These are phyloP conservation scores for Vanessa cardui DNA, from an alignment of 2,888 invertebrate species.

Conservation along the genomic window DNA sequence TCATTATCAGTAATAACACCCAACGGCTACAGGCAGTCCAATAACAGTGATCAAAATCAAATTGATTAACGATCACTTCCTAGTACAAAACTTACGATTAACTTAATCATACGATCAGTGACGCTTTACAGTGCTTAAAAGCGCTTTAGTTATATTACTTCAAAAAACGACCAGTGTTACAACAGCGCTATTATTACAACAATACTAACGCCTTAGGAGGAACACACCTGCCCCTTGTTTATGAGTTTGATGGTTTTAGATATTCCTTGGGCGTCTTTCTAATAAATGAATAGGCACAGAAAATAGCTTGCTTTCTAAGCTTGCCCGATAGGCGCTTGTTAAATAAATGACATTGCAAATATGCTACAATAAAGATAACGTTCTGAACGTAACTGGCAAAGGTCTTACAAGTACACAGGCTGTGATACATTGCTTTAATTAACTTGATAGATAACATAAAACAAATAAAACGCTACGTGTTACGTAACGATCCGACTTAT, in stretches of 20 bases:
- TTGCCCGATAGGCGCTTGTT: slow-evolving; percentile 27
- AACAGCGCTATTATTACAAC: background rate
- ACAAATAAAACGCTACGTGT: background rate
- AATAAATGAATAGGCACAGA: slow-evolving; percentile 32
- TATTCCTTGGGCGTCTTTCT: slow-evolving; percentile 38
- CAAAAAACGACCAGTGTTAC: slow-evolving; percentile 10
- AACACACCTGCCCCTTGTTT: slow-evolving; percentile 36
- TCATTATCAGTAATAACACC: slow-evolving; percentile 25
- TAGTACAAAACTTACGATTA: slow-evolving; percentile 20
- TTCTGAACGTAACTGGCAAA: slow-evolving; percentile 17
- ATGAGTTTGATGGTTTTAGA: slow-evolving; percentile 36
- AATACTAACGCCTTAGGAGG: slow-evolving; percentile 35
- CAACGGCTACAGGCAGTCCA: slow-evolving; percentile 21
- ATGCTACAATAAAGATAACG: slow-evolving; percentile 34
- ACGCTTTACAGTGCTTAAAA: slow-evolving; percentile 1
- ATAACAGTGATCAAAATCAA: slow-evolving; percentile 23
- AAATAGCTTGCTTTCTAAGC: slow-evolving; percentile 36
- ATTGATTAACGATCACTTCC: slow-evolving; percentile 32
- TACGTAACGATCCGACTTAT: background rate
- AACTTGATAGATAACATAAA: background rate
- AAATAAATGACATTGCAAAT: slow-evolving; percentile 37
- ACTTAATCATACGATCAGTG: slow-evolving; percentile 24
- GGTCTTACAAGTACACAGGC: slow-evolving; percentile 4
- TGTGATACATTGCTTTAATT: slow-evolving; percentile 13
- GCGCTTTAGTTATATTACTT: slow-evolving; percentile 12